Evolutionary conservation across 2,113 vertebrate genomes (phyloP).

Genomic region (Protobothrops mucrosquamatus): DNA sequence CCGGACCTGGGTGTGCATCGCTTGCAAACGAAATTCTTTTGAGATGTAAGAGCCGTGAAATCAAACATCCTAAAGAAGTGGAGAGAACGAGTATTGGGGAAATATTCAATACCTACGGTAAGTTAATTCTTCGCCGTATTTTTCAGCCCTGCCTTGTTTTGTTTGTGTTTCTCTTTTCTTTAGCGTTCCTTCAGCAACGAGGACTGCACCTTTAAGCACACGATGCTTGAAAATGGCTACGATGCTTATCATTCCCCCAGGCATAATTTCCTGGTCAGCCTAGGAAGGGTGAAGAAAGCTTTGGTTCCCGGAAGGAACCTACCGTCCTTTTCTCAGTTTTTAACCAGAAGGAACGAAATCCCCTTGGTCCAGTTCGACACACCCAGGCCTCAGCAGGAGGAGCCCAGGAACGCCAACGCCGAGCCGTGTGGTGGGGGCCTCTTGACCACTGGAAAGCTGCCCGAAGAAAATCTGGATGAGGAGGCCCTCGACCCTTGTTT

Average conservation of each 20-base stretch:
- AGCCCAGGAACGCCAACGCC: background rate
- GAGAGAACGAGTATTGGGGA: too few species aligned
- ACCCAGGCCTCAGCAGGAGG: slow-evolving; percentile 60
- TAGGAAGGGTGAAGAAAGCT: slow-evolving; percentile 76
- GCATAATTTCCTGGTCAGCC: slow-evolving; percentile 75
- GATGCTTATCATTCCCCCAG: slow-evolving; percentile 74
- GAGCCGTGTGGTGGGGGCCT: slow-evolving; percentile 52
- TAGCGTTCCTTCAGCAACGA: slow-evolving; percentile 82
- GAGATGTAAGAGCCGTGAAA: background rate
- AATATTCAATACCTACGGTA: background rate
- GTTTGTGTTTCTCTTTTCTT: background rate
- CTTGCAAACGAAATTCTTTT: background rate
- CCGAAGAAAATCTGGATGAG: background rate
- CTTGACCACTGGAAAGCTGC: background rate
- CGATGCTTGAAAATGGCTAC: slow-evolving; percentile 82
- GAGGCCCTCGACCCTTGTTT: background rate
- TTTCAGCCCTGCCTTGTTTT: too few species aligned
- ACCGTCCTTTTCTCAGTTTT: slow-evolving; percentile 83
- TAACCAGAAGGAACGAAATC: slow-evolving; percentile 82
- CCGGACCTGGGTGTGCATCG: background rate
- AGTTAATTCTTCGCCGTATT: background rate
- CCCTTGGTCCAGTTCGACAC: slow-evolving; percentile 81
- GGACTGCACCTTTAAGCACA: slow-evolving; percentile 81
- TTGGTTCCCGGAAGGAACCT: slow-evolving; percentile 75
- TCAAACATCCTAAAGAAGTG: background rate